A percentile compares a stretch with the other conserved stretches of the same genome.
Conservation (phyloP, 2,113 vertebrate genomes). For the Rhineura floridana region DNA sequence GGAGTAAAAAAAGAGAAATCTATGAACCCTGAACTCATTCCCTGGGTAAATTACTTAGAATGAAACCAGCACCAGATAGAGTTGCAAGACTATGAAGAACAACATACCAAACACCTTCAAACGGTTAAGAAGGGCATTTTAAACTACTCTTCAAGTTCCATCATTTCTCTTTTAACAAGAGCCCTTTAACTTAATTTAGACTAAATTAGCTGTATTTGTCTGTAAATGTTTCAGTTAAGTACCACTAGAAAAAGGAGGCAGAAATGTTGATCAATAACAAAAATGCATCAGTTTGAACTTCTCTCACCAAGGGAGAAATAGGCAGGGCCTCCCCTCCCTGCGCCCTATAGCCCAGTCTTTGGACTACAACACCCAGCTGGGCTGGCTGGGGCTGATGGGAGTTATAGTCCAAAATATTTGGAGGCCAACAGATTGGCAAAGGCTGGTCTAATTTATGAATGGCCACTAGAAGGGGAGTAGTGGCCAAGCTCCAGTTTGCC, state of each 20-base stretch:
- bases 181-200: conserved; percentile 31
- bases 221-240: background rate
- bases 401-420: too few species aligned
- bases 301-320: too few species aligned
- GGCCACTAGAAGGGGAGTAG: too few species aligned
- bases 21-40: conserved; percentile 52
- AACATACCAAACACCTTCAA: conserved; percentile 7
- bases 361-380: too few species aligned
- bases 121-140: conserved; percentile 24
- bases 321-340: too few species aligned
- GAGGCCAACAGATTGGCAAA: too few species aligned
- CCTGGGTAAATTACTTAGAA: conserved; percentile 25
- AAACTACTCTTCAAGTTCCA: background rate
- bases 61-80: conserved; percentile 45
- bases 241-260: background rate
- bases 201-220: conserved; percentile 1
- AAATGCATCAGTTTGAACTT: background rate
- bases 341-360: too few species aligned
- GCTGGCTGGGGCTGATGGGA: too few species aligned
- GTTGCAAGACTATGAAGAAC: conserved; percentile 27
- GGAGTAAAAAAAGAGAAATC: background rate
- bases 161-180: conserved; percentile 44
- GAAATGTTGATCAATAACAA: background rate
- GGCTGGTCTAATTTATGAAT: too few species aligned
- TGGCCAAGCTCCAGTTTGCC: too few species aligned